Conservation (phyloP, 2,888 invertebrate species). For the Clanis bilineata region DNA sequence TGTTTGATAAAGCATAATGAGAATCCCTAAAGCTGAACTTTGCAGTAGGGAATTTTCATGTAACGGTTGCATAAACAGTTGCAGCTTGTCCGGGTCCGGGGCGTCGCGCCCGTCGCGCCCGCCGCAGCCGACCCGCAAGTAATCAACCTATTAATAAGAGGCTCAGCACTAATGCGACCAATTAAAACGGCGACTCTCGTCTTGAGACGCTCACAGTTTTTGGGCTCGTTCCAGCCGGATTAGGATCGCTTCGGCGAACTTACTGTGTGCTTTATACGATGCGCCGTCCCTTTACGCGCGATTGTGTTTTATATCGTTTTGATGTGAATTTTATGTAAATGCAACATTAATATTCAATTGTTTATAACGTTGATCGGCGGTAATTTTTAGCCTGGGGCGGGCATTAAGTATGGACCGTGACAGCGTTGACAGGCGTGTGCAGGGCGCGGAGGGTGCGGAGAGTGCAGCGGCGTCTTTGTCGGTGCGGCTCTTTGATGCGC, state of each 20-base stretch:
- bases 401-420: conserved; percentile 65
- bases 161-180: conserved; percentile 76
- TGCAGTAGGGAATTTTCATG: conserved; percentile 9
- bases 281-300: conserved; percentile 34
- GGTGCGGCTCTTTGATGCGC: conserved; percentile 66
- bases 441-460: conserved; percentile 52
- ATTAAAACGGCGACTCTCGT: conserved; percentile 76
- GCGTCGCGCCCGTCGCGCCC: conserved; percentile 26
- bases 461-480: conserved; percentile 64
- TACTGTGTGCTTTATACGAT: conserved; percentile 46
- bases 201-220: conserved; percentile 79
- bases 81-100: conserved; percentile 13
- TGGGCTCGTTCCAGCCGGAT: conserved; percentile 77
- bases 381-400: conserved; percentile 69
- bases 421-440: conserved; percentile 73
- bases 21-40: conserved; percentile 4
- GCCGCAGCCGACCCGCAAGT: conserved; percentile 62
- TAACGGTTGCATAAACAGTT: conserved; percentile 13
- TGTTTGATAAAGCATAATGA: neutral
- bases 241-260: conserved; percentile 61
- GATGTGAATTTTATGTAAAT: conserved; percentile 64
- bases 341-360: conserved; percentile 65
- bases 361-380: conserved; percentile 64
- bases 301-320: conserved; percentile 37
- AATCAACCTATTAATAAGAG: conserved; percentile 81